Percentiles rank a stretch among this genome's conserved stretches.
phyloP scores from a whole-genome alignment of 2,797 vertebrate genomes.

The Momotus momota region DNA sequence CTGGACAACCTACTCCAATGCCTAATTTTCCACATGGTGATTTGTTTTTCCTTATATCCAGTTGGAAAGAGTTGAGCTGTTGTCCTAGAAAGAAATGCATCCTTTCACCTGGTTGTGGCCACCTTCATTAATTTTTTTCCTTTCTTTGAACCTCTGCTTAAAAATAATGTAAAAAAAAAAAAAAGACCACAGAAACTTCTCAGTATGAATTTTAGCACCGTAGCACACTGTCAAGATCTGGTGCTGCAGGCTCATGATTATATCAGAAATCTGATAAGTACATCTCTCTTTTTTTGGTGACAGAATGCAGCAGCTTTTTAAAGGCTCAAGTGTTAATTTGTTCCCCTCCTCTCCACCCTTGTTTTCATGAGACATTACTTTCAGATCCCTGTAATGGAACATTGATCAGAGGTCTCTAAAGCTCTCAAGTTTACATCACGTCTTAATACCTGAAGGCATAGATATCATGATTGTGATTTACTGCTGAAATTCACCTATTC shows the following conservation, averaged over 20 bases:
- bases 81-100: not conserved
- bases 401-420: constrained; percentile 3
- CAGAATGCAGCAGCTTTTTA: not conserved
- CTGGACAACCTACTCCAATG: not conserved
- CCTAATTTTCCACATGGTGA: not conserved
- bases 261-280: not conserved
- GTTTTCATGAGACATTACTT: not conserved
- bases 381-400: not conserved
- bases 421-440: not conserved
- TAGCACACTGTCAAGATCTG: not conserved
- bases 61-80: not conserved
- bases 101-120: not conserved
- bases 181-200: not conserved
- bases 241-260: not conserved
- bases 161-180: not conserved
- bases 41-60: not conserved
- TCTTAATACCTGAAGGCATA: constrained; percentile 20
- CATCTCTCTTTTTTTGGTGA: not conserved
- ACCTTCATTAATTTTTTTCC: not conserved
- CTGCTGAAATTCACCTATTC: constrained; percentile 11
- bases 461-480: constrained; percentile 23
- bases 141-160: not conserved
- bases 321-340: not conserved
- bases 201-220: not conserved
- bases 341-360: rapidly evolving